A percentile compares a stretch with the other conserved stretches of the same genome.
These are phyloP conservation scores for Tenodera sinensis DNA, from an alignment of 2,888 invertebrate genomes.

Conservation along the genomic window DNA sequence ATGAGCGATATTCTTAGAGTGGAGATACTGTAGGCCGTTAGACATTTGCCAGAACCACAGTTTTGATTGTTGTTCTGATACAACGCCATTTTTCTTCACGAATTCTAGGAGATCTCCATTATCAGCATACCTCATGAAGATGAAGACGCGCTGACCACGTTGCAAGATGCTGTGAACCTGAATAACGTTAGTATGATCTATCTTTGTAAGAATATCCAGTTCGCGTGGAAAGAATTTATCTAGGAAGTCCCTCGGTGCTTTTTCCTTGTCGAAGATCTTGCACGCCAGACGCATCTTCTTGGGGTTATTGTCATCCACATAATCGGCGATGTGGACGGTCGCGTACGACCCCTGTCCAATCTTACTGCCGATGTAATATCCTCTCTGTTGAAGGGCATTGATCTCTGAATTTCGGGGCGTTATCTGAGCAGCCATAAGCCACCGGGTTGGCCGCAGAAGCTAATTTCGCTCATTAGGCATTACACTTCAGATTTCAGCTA, in stretches of 20 bases:
- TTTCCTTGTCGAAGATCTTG: conserved; percentile 87
- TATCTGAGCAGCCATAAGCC: conserved; percentile 64
- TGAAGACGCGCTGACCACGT: conserved; percentile 77
- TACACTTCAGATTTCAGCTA: not conserved
- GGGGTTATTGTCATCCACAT: conserved; percentile 66
- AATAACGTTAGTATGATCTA: conserved; percentile 87
- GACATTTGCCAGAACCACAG: conserved; percentile 85
- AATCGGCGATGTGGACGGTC: conserved; percentile 82
- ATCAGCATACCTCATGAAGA: conserved; percentile 88
- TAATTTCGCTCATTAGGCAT: not conserved
- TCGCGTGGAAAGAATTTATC: conserved; percentile 92
- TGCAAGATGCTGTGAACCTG: conserved; percentile 85
- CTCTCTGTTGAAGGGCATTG: conserved; percentile 78
- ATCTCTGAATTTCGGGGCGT: conserved; percentile 79
- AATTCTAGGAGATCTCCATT: conserved; percentile 87
- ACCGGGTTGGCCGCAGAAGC: not conserved
- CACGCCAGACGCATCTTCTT: conserved; percentile 77
- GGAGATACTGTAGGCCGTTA: conserved; percentile 77
- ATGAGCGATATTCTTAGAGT: conserved; percentile 80
- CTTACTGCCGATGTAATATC: conserved; percentile 79
- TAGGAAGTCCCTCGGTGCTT: conserved; percentile 84
- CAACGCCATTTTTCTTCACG: conserved; percentile 71
- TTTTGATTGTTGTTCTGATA: conserved; percentile 74
- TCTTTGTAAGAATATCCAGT: conserved; percentile 81
- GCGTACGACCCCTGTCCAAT: conserved; percentile 91